Percentiles rank a stretch among this genome's conserved stretches.
phyloP scores from a whole-genome alignment of 2,113 vertebrate species.

The Mungos mungo region DNA sequence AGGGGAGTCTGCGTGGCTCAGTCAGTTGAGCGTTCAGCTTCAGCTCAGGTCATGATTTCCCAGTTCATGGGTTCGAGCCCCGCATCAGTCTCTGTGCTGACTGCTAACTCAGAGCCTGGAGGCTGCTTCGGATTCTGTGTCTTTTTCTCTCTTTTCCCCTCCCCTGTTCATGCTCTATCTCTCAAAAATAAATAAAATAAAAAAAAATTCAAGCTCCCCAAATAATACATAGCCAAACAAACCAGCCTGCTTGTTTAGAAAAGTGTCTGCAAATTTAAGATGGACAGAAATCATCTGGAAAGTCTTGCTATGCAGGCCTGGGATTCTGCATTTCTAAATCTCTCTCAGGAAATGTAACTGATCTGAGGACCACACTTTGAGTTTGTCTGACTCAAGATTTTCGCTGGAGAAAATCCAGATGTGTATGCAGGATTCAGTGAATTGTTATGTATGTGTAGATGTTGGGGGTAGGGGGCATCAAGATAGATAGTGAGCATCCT shows the following conservation, averaged over 20 bases:
- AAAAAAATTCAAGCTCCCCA: not conserved
- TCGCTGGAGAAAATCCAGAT: not conserved
- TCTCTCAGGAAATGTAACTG: not conserved
- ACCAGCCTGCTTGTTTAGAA: not conserved
- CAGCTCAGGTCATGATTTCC: too few species aligned
- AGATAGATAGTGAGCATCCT: not conserved
- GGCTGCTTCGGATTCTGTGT: too few species aligned
- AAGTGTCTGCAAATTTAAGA: not conserved
- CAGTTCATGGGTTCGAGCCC: too few species aligned
- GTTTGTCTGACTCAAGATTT: not conserved
- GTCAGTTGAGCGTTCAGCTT: too few species aligned
- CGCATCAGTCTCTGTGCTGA: too few species aligned
- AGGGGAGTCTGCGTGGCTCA: too few species aligned
- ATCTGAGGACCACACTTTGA: not conserved
- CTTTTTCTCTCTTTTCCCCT: too few species aligned
- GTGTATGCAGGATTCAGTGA: not conserved
- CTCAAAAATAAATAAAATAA: too few species aligned
- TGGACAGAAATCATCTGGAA: not conserved
- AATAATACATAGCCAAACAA: not conserved
- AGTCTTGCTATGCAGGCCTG: not conserved
- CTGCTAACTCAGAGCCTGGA: too few species aligned
- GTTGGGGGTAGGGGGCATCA: not conserved
- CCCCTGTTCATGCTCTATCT: too few species aligned
- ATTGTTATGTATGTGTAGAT: not conserved
- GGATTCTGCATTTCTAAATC: not conserved